phyloP scores from a whole-genome alignment of 2,888 invertebrate genomes.

The Therioaphis trifolii region DNA sequence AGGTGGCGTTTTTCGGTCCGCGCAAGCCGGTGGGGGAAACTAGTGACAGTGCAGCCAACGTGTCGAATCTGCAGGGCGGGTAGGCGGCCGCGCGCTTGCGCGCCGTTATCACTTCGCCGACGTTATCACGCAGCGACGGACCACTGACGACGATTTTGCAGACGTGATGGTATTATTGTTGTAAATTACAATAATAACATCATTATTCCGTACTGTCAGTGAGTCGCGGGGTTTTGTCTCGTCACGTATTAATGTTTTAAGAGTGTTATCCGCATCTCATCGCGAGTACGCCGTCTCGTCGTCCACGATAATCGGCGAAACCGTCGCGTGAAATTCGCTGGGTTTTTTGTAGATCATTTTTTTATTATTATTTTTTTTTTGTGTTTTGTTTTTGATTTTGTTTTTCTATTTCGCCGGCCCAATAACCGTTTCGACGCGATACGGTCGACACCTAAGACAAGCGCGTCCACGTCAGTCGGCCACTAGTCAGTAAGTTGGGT shows the following conservation, averaged over 20 bases:
- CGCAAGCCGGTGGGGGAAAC: background rate
- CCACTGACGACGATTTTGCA: background rate
- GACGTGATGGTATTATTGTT: too few relatives aligned
- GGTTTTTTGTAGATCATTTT: too few relatives aligned
- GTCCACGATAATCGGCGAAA: too few relatives aligned
- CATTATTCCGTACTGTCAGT: too few relatives aligned
- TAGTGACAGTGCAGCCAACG: background rate
- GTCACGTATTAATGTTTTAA: too few relatives aligned
- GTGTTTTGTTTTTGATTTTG: too few relatives aligned
- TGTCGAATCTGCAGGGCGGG: background rate
- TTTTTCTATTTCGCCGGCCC: conserved; percentile 70
- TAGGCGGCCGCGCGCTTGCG: background rate
- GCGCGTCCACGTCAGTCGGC: conserved; percentile 66
- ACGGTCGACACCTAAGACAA: too few relatives aligned
- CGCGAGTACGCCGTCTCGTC: too few relatives aligned
- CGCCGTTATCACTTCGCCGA: background rate
- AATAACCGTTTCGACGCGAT: conserved; percentile 67
- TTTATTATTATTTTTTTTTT: too few relatives aligned
- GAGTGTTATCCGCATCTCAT: too few relatives aligned
- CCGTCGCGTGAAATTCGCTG: background rate
- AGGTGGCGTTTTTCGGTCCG: background rate
- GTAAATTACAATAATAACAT: too few relatives aligned
- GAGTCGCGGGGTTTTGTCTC: too few relatives aligned
- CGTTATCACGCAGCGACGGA: background rate
- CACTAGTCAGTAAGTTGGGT: background rate